Evolutionary conservation across 2,113 vertebrate species (phyloP).

Genomic region (Setophaga petechia): DNA sequence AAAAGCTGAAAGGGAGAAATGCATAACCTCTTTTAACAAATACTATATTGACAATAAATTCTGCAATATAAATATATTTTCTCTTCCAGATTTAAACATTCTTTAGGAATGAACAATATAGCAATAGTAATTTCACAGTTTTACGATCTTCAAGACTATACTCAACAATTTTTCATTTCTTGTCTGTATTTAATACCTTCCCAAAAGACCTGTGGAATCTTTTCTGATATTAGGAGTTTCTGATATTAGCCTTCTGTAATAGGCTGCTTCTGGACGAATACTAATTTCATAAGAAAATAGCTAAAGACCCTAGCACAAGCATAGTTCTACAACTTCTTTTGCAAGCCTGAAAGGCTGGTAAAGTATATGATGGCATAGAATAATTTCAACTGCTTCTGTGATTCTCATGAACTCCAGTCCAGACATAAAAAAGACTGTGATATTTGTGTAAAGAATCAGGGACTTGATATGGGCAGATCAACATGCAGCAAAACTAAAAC

Average conservation of each 20-base stretch:
- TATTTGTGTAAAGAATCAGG: not conserved
- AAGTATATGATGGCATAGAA: not conserved
- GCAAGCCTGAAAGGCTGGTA: not conserved
- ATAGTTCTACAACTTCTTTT: not conserved
- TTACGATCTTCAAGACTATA: not conserved
- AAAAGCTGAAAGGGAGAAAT: constrained; percentile 11
- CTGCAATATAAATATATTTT: not conserved
- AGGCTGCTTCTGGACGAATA: not conserved
- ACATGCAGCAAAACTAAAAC: not conserved
- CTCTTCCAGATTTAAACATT: not conserved
- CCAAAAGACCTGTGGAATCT: not conserved
- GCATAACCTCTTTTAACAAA: not conserved
- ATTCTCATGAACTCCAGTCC: not conserved
- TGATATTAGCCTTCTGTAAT: not conserved
- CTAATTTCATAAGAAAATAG: not conserved
- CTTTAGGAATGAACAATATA: not conserved
- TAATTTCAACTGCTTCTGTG: not conserved
- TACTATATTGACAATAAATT: not conserved
- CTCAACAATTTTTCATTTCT: not conserved
- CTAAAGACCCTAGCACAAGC: not conserved
- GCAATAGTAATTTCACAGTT: not conserved
- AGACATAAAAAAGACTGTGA: not conserved
- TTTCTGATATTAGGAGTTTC: not conserved
- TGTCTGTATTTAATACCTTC: not conserved
- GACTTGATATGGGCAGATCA: not conserved